Percentiles rank a stretch among this genome's conserved stretches.
Evolutionary conservation across 1,140 invertebrate species (phyloP).

Genomic region (Gonioctena quinquepunctata): DNA sequence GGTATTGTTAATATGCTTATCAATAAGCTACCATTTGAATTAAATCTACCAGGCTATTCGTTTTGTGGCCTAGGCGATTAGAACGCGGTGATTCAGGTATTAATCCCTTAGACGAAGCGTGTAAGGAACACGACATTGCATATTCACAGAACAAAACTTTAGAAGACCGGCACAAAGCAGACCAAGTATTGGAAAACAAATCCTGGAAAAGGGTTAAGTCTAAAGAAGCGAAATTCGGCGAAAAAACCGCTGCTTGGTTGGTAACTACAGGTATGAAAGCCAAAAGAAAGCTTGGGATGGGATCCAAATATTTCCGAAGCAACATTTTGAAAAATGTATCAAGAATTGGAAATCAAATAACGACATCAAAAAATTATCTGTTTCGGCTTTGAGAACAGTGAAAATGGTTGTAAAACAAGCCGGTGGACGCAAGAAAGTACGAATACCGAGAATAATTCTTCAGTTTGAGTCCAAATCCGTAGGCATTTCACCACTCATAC

Average conservation of each 20-base stretch:
- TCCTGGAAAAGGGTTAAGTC: slow-evolving; percentile 52
- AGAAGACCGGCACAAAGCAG: slow-evolving; percentile 51
- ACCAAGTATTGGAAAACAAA: slow-evolving; percentile 52
- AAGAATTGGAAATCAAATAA: not conserved
- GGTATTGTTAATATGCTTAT: not conserved
- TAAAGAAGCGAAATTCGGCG: slow-evolving; percentile 48
- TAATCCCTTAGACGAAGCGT: slow-evolving; percentile 56
- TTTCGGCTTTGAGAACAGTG: not conserved
- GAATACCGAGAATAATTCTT: not conserved
- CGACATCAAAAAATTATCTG: not conserved
- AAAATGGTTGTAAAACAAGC: not conserved
- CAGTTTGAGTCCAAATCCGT: slow-evolving; percentile 18
- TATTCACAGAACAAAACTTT: slow-evolving; percentile 53
- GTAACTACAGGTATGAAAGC: slow-evolving; percentile 31
- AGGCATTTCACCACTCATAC: slow-evolving; percentile 49
- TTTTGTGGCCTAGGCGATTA: slow-evolving; percentile 58
- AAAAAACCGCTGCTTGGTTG: too few relatives aligned
- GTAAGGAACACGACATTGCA: slow-evolving; percentile 58
- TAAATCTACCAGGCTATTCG: slow-evolving; percentile 57
- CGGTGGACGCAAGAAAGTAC: not conserved
- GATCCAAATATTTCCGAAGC: not conserved
- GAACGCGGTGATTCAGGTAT: slow-evolving; percentile 53
- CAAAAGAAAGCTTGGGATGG: slow-evolving; percentile 41
- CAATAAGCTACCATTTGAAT: slow-evolving; percentile 56
- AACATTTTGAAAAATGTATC: not conserved